Conservation (phyloP, 2,113 vertebrate genomes). For the Cranoglanis bouderius region DNA sequence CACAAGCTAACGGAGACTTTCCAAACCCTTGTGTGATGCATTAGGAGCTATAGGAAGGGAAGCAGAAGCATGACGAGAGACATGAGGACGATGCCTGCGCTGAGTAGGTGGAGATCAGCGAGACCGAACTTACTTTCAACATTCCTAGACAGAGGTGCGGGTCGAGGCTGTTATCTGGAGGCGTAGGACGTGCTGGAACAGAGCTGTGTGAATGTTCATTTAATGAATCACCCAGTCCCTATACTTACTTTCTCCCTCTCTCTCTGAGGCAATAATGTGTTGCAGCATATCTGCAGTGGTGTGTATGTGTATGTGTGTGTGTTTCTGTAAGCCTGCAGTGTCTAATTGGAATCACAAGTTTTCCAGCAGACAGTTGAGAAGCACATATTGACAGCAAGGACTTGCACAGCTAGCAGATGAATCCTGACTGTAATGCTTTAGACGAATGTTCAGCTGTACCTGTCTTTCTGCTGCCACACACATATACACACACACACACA, state of each 20-base stretch:
- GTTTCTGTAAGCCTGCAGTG: slow-evolving; percentile 26
- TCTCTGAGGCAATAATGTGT: slow-evolving; percentile 12
- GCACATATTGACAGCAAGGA: slow-evolving; percentile 44
- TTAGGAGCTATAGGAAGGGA: not conserved
- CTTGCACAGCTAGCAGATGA: slow-evolving; percentile 41
- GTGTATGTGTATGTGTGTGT: not conserved
- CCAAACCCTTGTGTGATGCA: not conserved
- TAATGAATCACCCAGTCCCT: slow-evolving; percentile 38
- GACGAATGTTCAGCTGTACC: slow-evolving; percentile 39
- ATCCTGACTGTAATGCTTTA: slow-evolving; percentile 36
- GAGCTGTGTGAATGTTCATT: slow-evolving; percentile 29
- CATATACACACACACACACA: slow-evolving; percentile 21
- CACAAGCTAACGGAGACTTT: not conserved
- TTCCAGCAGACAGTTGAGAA: slow-evolving; percentile 39
- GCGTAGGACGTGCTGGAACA: slow-evolving; percentile 36
- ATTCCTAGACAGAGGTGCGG: slow-evolving; percentile 33
- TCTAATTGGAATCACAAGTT: slow-evolving; percentile 55
- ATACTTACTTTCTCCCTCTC: slow-evolving; percentile 13
- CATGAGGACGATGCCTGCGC: slow-evolving; percentile 15
- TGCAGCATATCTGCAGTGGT: slow-evolving; percentile 35
- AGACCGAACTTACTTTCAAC: slow-evolving; percentile 31
- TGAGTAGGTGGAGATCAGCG: slow-evolving; percentile 50
- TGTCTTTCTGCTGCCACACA: slow-evolving; percentile 14
- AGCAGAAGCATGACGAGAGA: slow-evolving; percentile 33
- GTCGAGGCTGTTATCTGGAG: slow-evolving; percentile 37